Base-by-base conservation (phyloP, 2,888 invertebrate species). In the Cistogaster globosa region DNA sequence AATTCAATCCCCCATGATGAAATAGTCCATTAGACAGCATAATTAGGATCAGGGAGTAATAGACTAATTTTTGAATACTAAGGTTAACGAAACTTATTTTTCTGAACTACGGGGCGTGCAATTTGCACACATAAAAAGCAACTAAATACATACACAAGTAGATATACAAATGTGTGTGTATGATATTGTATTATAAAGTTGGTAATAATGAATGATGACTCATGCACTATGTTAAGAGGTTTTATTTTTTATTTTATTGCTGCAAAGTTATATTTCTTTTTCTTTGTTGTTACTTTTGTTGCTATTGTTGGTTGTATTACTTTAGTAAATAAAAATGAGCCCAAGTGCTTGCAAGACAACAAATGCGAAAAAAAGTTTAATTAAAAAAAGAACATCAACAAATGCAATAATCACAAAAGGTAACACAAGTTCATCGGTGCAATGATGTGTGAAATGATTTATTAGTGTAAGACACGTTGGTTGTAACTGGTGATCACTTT, bases 281-380 rank as follows among this genome's bases (percentile, higher is more conserved):
- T 42, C 12, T 42, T 12, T 71, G 57, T 68, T 77, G 76, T 32
- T 55, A 20, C 32, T 51, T 36, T 38, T 78, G 55, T 72, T 79
- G 55, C 57, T 65, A 32, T 55, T 71, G 22, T 63, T 69, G 36
- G 16, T 78, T 58, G 60, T 42, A 58, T 65, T 65, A 72, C 72
- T 65, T 51, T 53, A 58, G 38, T 58, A 48, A 72, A 65, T 79
- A 57, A 58, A 79, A 79, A 72, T 72, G 75, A 80, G 79, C 60
- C 75, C 83, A 83, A 84, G 79, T 80, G 71, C 84, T 72, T 72
- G 36, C 63, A 80, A 84, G 75, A 84, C 79, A 76, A 79, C 79
- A 75, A 71, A 79, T 84, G 75, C 83, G 76, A 75, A 60, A 60
- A 42, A 62, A 51, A 63, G 18, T 63, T 20, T 42, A 38, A 16